These are phyloP conservation scores for Gobionotothen gibberifrons DNA, from an alignment of 2,797 vertebrate species.

Conservation along the genomic window DNA sequence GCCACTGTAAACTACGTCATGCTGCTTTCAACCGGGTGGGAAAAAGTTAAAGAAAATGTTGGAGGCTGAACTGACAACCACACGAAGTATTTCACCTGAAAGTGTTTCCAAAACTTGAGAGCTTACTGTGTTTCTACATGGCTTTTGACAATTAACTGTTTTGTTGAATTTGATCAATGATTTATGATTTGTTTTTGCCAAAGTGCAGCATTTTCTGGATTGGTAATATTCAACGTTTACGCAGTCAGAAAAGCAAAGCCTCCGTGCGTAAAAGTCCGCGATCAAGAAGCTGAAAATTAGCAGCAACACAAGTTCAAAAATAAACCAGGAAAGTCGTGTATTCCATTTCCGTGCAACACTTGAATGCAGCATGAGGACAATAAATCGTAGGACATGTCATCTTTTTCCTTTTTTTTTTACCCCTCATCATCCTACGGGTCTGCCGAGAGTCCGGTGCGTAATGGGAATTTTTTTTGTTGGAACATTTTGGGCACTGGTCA, in stretches of 20 bases:
- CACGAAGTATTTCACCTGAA: neutral
- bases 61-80: conserved; percentile 29
- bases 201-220: neutral
- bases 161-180: neutral
- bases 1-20: conserved; percentile 75
- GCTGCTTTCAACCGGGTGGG: conserved; percentile 52
- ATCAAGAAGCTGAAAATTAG: neutral
- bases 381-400: conserved; percentile 35
- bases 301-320: conserved; percentile 13
- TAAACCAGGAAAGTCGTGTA: neutral
- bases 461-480: neutral
- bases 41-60: conserved; percentile 44
- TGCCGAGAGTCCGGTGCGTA: conserved; percentile 13
- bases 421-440: conserved; percentile 51
- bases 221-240: neutral
- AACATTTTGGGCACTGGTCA: neutral
- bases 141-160: rapidly evolving
- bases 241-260: neutral
- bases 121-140: neutral
- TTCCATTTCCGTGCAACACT: neutral
- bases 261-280: conserved; percentile 14
- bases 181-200: neutral
- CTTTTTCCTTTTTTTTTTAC: conserved; percentile 30
- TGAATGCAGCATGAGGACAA: conserved; percentile 62
- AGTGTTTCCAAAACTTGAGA: neutral